Conservation (phyloP, 2,113 vertebrate genomes). For the Petaurus breviceps region DNA sequence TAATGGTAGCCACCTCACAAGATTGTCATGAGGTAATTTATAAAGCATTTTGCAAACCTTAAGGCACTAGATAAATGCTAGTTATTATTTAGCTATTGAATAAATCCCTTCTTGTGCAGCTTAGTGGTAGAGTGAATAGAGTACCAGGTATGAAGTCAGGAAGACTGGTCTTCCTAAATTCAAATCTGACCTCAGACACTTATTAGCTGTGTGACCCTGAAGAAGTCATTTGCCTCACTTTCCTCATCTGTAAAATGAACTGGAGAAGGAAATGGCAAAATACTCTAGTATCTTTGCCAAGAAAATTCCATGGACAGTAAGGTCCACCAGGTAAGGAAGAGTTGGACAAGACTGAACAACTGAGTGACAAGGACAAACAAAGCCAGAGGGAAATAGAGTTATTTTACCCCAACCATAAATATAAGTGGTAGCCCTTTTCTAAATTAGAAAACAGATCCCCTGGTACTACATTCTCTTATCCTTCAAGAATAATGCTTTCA, state of each 20-base stretch:
- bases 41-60: neutral
- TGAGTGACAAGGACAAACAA: neutral
- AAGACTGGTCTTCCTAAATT: neutral
- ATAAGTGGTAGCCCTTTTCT: neutral
- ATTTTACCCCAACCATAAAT: neutral
- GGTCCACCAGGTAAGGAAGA: neutral
- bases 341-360: neutral
- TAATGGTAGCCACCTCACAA: neutral
- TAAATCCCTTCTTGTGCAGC: neutral
- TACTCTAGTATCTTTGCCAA: neutral
- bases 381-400: neutral
- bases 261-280: neutral
- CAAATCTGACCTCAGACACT: neutral
- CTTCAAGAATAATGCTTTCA: neutral
- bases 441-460: neutral
- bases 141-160: neutral
- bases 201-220: neutral
- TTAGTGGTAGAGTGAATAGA: neutral
- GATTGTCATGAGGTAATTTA: neutral
- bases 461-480: slow-evolving; percentile 4
- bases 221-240: neutral
- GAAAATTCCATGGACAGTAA: neutral
- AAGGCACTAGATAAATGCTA: neutral
- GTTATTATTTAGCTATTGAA: neutral
- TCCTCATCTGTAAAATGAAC: neutral